These are phyloP conservation scores for Columba guinea DNA, from an alignment of 2,797 vertebrate species.

Conservation along the genomic window DNA sequence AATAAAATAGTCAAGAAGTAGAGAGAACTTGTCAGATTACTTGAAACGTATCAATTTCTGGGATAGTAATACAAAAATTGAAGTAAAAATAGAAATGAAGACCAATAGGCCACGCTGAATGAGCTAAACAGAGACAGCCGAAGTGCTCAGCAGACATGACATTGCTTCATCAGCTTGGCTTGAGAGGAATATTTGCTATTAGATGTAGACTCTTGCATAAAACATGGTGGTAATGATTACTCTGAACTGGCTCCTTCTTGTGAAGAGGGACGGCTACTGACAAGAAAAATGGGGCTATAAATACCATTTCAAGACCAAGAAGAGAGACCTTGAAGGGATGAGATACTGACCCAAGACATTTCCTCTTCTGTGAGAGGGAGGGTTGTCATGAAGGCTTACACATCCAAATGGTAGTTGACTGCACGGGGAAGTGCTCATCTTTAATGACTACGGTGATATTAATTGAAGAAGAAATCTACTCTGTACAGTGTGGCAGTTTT, in stretches of 20 bases:
- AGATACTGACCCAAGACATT: neutral
- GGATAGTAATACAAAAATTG: neutral
- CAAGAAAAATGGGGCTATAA: slow-evolving; percentile 34
- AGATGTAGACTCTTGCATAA: slow-evolving; percentile 22
- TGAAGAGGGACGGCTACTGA: neutral
- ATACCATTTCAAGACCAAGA: slow-evolving; percentile 35
- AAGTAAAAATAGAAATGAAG: slow-evolving; percentile 17
- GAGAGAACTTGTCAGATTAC: neutral
- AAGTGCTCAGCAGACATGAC: neutral
- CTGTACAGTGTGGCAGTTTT: neutral
- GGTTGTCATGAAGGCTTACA: neutral
- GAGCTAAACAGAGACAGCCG: neutral
- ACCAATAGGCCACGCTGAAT: neutral
- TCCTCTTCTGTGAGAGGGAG: neutral
- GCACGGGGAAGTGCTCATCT: neutral
- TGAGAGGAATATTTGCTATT: neutral
- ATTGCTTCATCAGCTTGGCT: neutral
- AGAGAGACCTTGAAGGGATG: neutral
- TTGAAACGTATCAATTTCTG: neutral
- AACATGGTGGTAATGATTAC: slow-evolving; percentile 18
- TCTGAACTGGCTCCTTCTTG: slow-evolving; percentile 11
- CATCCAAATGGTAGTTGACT: slow-evolving; percentile 12
- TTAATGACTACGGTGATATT: neutral
- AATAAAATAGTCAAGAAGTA: neutral
- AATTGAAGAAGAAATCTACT: slow-evolving; percentile 13